These are phyloP conservation scores for Diabrotica virgifera DNA, from an alignment of 1,140 invertebrate species.

Conservation along the genomic window DNA sequence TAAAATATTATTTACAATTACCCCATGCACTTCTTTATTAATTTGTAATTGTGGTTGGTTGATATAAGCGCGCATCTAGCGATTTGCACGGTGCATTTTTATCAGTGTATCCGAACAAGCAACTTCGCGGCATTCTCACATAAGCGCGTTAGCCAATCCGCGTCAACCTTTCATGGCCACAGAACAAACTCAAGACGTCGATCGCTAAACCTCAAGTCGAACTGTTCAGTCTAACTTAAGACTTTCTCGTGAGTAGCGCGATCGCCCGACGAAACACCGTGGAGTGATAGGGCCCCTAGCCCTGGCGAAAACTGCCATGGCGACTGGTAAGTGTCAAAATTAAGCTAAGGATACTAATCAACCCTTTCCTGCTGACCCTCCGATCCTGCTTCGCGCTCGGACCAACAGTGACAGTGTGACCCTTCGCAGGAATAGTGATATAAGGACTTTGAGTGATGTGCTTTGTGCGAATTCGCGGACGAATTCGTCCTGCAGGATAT, in stretches of 20 bases:
- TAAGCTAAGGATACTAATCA: neutral
- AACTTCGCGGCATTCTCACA: conserved; percentile 1
- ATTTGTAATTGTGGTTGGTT: neutral
- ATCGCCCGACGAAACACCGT: neutral
- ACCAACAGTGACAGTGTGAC: conserved; percentile 1
- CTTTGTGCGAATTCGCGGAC: neutral
- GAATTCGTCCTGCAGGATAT: neutral
- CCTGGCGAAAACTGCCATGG: neutral
- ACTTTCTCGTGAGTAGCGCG: neutral
- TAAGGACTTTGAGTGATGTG: neutral
- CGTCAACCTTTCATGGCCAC: neutral
- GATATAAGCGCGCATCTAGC: neutral
- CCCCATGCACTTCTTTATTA: neutral
- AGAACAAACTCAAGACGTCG: neutral
- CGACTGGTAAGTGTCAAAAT: neutral
- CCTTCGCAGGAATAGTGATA: neutral
- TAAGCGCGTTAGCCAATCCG: neutral
- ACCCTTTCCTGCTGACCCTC: neutral
- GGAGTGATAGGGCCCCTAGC: neutral
- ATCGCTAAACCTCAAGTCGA: neutral
- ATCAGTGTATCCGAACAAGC: neutral
- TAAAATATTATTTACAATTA: neutral
- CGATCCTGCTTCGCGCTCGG: neutral
- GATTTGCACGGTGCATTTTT: neutral
- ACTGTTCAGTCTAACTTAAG: neutral